Conservation (phyloP, 2,113 vertebrate genomes). For the Mesembrinibis cayennensis region DNA sequence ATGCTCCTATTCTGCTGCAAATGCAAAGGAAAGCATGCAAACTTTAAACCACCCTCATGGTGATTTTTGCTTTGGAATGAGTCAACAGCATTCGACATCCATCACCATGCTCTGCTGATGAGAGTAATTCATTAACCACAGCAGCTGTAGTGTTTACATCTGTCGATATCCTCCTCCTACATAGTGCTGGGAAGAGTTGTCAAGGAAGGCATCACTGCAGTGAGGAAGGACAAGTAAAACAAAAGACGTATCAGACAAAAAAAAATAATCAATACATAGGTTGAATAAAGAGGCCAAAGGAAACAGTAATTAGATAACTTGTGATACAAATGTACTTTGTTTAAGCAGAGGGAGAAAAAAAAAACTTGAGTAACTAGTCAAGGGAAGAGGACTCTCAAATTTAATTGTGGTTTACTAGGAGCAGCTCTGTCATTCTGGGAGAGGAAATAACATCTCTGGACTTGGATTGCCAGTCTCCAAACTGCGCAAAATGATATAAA, state of each 20-base stretch:
- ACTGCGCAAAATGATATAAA: conserved; percentile 17
- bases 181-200: not conserved
- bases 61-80: not conserved
- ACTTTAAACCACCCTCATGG: not conserved
- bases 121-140: not conserved
- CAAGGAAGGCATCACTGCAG: not conserved
- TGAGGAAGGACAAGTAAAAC: not conserved
- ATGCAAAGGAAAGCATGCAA: not conserved
- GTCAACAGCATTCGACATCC: not conserved
- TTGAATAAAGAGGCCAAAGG: not conserved
- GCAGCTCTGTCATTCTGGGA: not conserved
- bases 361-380: not conserved
- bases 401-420: not conserved
- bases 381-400: not conserved
- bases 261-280: not conserved
- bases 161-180: not conserved
- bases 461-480: not conserved
- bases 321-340: not conserved
- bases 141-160: not conserved
- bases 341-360: not conserved
- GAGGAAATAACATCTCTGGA: not conserved
- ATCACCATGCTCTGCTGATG: not conserved
- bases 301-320: not conserved
- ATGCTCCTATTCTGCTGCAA: not conserved
- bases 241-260: not conserved